Percentiles rank a stretch among this genome's conserved stretches.
These are phyloP conservation scores for Leucoma salicis DNA, from an alignment of 2,888 invertebrate genomes.

Conservation along the genomic window DNA sequence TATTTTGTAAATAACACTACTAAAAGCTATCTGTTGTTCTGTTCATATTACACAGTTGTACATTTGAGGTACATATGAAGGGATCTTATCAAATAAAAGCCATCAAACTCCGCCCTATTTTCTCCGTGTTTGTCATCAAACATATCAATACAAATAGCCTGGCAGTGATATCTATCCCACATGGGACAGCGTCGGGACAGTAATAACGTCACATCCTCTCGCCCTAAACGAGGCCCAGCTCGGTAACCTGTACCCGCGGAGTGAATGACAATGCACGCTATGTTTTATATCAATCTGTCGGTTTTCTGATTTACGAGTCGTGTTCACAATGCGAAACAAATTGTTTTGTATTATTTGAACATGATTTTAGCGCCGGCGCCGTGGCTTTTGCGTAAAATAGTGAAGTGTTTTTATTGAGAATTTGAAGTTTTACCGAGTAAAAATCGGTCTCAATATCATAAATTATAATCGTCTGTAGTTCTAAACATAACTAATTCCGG, in stretches of 20 bases:
- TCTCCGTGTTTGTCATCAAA: conserved; percentile 27
- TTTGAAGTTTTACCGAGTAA: too few species aligned
- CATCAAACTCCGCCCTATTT: conserved; percentile 17
- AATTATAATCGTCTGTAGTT: too few species aligned
- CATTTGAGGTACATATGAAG: neutral
- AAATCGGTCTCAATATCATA: too few species aligned
- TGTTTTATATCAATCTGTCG: conserved; percentile 15
- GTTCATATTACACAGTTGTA: neutral
- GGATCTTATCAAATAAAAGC: conserved; percentile 5
- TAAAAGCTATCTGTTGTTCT: neutral
- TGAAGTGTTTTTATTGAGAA: neutral
- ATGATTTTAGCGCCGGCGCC: neutral
- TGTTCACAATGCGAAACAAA: conserved; percentile 8
- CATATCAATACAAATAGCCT: conserved; percentile 23
- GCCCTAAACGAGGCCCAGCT: conserved; percentile 15
- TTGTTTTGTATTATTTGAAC: conserved; percentile 1
- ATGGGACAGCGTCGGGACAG: conserved; percentile 32
- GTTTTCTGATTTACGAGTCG: conserved; percentile 15
- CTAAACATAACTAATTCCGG: too few species aligned
- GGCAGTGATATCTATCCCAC: conserved; percentile 33
- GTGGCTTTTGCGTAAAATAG: too few species aligned
- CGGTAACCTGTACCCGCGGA: conserved; percentile 9
- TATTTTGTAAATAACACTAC: neutral
- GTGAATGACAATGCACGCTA: conserved; percentile 13
- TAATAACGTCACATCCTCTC: conserved; percentile 57